phyloP scores from a whole-genome alignment of 1,140 invertebrate genomes.

The Solenopsis fugax region DNA sequence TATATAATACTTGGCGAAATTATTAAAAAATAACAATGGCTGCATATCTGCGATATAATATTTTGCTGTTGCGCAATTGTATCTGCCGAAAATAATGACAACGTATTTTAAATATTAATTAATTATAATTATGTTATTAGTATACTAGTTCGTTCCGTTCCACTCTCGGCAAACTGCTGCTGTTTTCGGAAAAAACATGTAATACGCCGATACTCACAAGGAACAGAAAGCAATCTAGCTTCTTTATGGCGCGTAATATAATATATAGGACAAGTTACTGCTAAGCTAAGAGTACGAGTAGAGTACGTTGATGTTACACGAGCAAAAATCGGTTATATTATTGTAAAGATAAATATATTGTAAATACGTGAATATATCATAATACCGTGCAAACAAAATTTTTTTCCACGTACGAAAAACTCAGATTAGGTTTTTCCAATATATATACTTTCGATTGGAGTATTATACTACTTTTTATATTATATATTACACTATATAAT shows the following conservation, averaged over 20 bases:
- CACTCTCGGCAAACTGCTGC: neutral
- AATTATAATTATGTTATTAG: slow-evolving; percentile 12
- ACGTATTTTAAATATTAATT: slow-evolving; percentile 15
- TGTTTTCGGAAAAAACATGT: neutral
- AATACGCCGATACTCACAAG: neutral
- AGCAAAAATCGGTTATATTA: slow-evolving; percentile 11
- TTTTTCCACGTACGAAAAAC: too few relatives aligned
- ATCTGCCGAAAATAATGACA: neutral
- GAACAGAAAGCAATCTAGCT: slow-evolving; percentile 22
- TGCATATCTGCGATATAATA: neutral
- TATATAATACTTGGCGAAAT: neutral
- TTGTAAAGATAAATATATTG: slow-evolving; percentile 42
- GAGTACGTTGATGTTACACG: slow-evolving; percentile 12
- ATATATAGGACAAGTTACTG: neutral
- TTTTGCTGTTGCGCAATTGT: neutral
- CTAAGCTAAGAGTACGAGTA: slow-evolving; percentile 29
- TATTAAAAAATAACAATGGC: neutral
- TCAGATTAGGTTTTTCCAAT: too few relatives aligned
- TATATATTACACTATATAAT: too few relatives aligned
- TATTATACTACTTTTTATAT: too few relatives aligned
- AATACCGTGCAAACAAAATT: neutral
- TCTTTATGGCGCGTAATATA: neutral
- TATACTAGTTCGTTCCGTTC: slow-evolving; percentile 2
- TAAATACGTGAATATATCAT: slow-evolving; percentile 62
- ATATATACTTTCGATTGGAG: too few relatives aligned